Evolutionary conservation across 2,797 vertebrate species (phyloP), one percentile per base, ranked within the genome.

Genomic region (Garrulus glandarius): DNA sequence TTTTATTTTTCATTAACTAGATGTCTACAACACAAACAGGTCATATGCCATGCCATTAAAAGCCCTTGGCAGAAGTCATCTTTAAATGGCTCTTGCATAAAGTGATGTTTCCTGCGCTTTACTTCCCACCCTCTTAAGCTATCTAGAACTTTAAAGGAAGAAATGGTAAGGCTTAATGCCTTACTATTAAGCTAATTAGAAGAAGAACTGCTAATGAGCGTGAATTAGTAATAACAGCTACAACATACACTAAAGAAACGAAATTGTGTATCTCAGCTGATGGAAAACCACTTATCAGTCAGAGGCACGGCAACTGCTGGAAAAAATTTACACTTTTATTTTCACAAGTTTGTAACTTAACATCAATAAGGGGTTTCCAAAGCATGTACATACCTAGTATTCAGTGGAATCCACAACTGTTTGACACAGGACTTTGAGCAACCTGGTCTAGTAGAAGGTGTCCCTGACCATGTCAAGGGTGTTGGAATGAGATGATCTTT

Each of bases 171-270:
- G 16, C 71, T 94, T 96, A 93, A 93, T 91, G 91, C 78, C 84
- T 92, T 96, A 77, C 80, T 88, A 95, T 94, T 91, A 53, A 94
- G 71, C 92, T 97, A 97, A 97, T 95, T 90, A 97, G 92, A 89
- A 75, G 92, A 70, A 91, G 92, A 92, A 93, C 77, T 95, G 77
- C 46, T 97, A 95, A 91, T 88, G 60, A 82, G 77, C 74, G 71
- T 82, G 78, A 86, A 97, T 95, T 86, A 96, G 89, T 86, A 93
- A 68, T 39, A 86, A 89, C 4, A 68, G 57, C 49, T 60, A 60
- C 47, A 87, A 57, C 52, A 93, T 36, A 91, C 75, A 94, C 44
- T 23, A 79, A 90, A 93, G 78, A 86, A 95, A 95, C 96, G 27
- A 92, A 87, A 91, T 47, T 18, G 18, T 77, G 14, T 18, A 53